Evolutionary conservation across 2,113 vertebrate species (phyloP), one percentile per base, ranked within the genome.

Genomic region (Polypterus senegalus): DNA sequence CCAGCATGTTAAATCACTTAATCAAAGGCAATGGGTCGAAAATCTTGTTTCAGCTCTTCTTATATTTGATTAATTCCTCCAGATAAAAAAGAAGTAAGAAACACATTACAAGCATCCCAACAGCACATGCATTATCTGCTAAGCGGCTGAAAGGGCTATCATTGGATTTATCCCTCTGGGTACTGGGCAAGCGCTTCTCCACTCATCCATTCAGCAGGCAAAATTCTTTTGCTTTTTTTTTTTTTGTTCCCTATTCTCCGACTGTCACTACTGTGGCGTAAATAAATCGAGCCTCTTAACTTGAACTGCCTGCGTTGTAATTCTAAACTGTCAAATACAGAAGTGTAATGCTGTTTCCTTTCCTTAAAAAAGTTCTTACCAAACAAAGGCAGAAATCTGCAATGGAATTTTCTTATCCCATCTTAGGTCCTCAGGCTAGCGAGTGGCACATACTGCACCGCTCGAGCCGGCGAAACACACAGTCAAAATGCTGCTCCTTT

Each of bases 11-110:
- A 87, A 84, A 89, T 92, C 92, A 97, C 95, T 98, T 98, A 97
- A 98, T 97, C 95, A 98, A 98, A 97, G 89, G 91, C 93, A 97
- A 97, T 97, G 93, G 92, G 85, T 92, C 92, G 94, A 97, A 93
- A 95, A 98, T 94, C 92, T 92, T 92, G 92, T 95, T 88, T 91
- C 88, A 87, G 80, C 76, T 74, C 78, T 89, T 85, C 89, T 91
- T 92, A 86, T 89, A 89, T 93, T 89, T 93, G 92, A 95, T 96
- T 92, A 83, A 89, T 94, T 94, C 86, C 91, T 94, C 83, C 84
- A 92, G 91, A 96, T 88, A 93, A 90, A 27, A 77, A 82, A 81
- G 79, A 77, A 83, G 83, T 81, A 80, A 85, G 87, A 86, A 86
- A 83, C 81, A 87, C 88, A 90, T 91, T 90, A 89, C 85, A 74